These are phyloP conservation scores for Oncorhynchus gorbuscha DNA, from an alignment of 2,113 vertebrate genomes.

Conservation along the genomic window DNA sequence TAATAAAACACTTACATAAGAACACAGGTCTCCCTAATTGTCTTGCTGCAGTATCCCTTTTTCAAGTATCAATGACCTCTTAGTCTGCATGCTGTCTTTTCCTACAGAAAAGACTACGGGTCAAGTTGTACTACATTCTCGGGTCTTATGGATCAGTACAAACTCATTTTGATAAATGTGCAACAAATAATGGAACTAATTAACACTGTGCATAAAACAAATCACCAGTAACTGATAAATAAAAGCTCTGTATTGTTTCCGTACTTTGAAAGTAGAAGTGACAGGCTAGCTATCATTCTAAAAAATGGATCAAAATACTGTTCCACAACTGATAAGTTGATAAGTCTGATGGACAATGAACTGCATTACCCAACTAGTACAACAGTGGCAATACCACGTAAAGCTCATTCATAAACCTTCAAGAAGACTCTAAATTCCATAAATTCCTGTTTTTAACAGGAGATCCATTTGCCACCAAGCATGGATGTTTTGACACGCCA, in stretches of 20 bases:
- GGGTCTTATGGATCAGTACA: neutral
- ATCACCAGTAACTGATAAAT: neutral
- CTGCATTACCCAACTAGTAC: neutral
- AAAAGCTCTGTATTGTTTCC: neutral
- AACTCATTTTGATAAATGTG: slow-evolving; percentile 11
- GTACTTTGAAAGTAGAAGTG: neutral
- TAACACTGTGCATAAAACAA: slow-evolving; percentile 17
- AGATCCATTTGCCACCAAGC: neutral
- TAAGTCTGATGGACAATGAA: neutral
- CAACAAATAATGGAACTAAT: slow-evolving; percentile 1
- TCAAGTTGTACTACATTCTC: slow-evolving; percentile 55
- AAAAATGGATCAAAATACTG: neutral
- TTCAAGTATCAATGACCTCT: slow-evolving; percentile 21
- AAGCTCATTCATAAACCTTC: neutral
- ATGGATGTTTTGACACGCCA: neutral
- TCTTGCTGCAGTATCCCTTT: slow-evolving; percentile 70
- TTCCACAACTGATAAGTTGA: neutral
- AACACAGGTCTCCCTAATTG: slow-evolving; percentile 57
- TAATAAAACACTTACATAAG: slow-evolving; percentile 70
- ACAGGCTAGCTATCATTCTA: too few species aligned
- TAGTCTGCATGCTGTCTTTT: neutral
- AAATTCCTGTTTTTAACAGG: neutral
- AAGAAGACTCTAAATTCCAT: neutral
- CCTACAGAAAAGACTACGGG: neutral
- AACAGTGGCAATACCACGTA: neutral